Evolutionary conservation across 1,140 invertebrate genomes (phyloP), one percentile per base, ranked within the genome.

Genomic region (Phymorhynchus buccinoides): DNA sequence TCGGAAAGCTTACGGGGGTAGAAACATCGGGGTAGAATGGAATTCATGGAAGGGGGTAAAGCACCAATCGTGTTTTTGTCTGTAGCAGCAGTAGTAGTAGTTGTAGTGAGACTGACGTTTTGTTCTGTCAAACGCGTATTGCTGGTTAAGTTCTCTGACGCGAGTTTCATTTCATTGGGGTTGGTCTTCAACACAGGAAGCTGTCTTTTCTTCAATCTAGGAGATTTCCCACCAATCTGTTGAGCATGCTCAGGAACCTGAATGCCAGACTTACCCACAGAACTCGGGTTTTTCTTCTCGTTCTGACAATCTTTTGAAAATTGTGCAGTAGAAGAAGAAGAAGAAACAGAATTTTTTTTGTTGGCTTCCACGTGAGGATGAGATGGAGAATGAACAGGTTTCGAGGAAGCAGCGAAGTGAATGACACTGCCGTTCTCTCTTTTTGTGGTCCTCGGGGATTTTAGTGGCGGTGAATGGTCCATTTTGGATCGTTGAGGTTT

Each of bases 191-290:
- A 18, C 32, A 22, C 39, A 2, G 39, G 12, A 37, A 27, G 41
- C 3, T 68, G 44, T 22, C 41, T 56, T 22, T 44, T 41, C 71
- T 44, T 41, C 71, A 82, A 41, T 12, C 52, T 71, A 27, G 73
- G 52, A 30, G 85, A 78, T 6, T 56, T 83, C 16, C 84, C 81
- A 66, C 84, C 85, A 62, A 86, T 84, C 71, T 86, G 85, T 42
- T 86, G 82, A 66, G 81, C 68, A 56, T 84, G 75, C 27, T 80
- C 85, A n/a, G 39, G 44, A 30, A 86, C 75, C 56, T 86, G 85
- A 41, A 84, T 82, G 27, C 77, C 85, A 1, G 78, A 77, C 30
- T 82, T 66, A 42, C 84, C 85, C 52, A 86, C 82, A 71, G 85
- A 86, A 27, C 66, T 78, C 12, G 27, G 41, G 30, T 80, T 39